Base-by-base conservation (phyloP, 2,888 invertebrate genomes). In the Ecdyonurus torrentis region DNA sequence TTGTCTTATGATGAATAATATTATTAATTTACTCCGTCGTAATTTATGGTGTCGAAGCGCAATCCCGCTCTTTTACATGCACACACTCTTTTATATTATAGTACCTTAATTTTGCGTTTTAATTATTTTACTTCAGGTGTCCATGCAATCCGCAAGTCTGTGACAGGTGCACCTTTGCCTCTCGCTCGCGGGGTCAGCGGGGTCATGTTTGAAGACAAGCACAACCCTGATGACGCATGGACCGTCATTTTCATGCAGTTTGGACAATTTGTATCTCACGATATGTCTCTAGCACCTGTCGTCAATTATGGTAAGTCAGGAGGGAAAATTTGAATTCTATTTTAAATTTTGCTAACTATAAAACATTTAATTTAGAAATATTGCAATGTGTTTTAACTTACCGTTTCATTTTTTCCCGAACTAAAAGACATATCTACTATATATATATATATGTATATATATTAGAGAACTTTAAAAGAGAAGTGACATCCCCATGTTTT, bases 181-280 rank as follows among this genome's bases (percentile, higher is more conserved):
- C 70, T 69, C 61, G 68, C 73, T 23, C 66, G 74, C 18, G 66
- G 70, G 15, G 67, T 74, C 19, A 70, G 71, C 18, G 59, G 67
- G 2, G 61, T 67, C 2, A 64, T 71, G 2, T 67, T 70, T n/a
- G 68, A 68, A 0, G 71, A 71, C 25, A 61, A 67, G n/a, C 66
- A 68, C 61, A 64, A 64, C n/a, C 68, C 68, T 1, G 69, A 70
- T 65, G 65, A 64, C 1, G 52, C 67, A 3, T 68, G 67, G 58
- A 69, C 69, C 3, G 68, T 69, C 58, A 61, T 67, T 52, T 58
- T 69, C 10, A 68, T 68, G 67, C 67, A 68, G 52, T 70, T 69
- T 62, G 70, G 70, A 10, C 70, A 69, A 53, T 66, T 68, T 25
- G 58, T 69, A 22, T 69, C 70, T 55, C 71, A 71, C 63, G 71